Evolutionary conservation across 2,797 vertebrate species (phyloP).

Genomic region (Champsocephalus esox): DNA sequence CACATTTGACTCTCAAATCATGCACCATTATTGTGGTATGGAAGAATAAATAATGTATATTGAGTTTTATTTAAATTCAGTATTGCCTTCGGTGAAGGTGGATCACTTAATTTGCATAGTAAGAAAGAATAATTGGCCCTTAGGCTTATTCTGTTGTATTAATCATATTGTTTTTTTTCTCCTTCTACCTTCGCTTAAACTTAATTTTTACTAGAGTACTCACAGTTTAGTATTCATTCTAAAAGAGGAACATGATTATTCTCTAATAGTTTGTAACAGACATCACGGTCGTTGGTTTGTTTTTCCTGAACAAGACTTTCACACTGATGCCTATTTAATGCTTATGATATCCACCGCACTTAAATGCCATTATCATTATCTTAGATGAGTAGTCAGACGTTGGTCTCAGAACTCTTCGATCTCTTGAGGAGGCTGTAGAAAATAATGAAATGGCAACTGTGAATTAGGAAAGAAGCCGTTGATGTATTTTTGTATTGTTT

Average conservation of each 20-base stretch:
- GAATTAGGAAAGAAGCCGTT: conserved; percentile 2
- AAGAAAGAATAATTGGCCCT: conserved; percentile 24
- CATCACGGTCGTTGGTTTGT: conserved; percentile 14
- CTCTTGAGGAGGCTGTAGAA: conserved; percentile 12
- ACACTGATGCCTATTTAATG: conserved; percentile 34
- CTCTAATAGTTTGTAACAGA: conserved; percentile 15
- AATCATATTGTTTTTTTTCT: conserved; percentile 22
- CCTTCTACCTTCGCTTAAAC: neutral
- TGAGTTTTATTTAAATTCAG: conserved; percentile 34
- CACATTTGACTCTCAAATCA: neutral
- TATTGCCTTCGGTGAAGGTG: conserved; percentile 35
- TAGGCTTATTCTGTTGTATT: conserved; percentile 17
- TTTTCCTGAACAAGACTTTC: conserved; percentile 14
- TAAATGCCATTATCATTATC: conserved; percentile 60
- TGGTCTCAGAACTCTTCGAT: conserved; percentile 31
- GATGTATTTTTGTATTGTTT: neutral
- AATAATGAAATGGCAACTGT: conserved; percentile 6
- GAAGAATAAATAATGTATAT: conserved; percentile 34
- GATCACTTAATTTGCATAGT: conserved; percentile 41
- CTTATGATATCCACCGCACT: conserved; percentile 53
- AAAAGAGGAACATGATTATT: conserved; percentile 8
- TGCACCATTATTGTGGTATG: conserved; percentile 15
- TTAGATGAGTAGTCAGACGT: conserved; percentile 38
- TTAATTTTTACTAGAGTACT: conserved; percentile 12
- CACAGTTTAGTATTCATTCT: neutral